These are phyloP conservation scores for Pseudococcus viburni DNA, from an alignment of 2,888 invertebrate species.

Conservation along the genomic window DNA sequence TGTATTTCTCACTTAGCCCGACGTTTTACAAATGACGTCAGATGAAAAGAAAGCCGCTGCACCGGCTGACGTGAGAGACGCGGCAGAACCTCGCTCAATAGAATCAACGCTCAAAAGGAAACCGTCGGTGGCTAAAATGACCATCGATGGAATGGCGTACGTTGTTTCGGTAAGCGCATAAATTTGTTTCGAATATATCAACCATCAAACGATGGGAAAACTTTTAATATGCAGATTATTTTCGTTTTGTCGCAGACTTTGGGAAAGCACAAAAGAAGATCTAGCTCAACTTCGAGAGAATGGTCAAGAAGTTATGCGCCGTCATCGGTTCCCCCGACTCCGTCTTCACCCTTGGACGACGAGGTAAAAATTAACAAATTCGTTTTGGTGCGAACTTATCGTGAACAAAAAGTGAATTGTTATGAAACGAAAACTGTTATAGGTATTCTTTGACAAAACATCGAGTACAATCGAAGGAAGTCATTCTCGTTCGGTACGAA, in stretches of 20 bases:
- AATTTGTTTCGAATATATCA: neutral
- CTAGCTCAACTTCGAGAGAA: slow-evolving; percentile 65
- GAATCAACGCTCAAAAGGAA: slow-evolving; percentile 75
- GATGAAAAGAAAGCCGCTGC: slow-evolving; percentile 67
- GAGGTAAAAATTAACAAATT: slow-evolving; percentile 68
- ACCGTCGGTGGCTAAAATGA: slow-evolving; percentile 87
- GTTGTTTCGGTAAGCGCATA: slow-evolving; percentile 80
- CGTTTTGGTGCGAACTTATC: neutral
- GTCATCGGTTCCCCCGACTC: slow-evolving; percentile 68
- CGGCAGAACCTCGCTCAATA: slow-evolving; percentile 70
- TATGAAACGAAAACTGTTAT: neutral
- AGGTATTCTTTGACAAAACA: slow-evolving; percentile 58
- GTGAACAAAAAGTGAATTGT: neutral
- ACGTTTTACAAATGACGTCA: slow-evolving; percentile 71
- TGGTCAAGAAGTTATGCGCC: slow-evolving; percentile 69
- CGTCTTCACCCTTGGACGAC: slow-evolving; percentile 68
- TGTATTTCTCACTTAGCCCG: slow-evolving; percentile 69
- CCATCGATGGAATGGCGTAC: slow-evolving; percentile 84
- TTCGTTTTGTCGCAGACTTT: slow-evolving; percentile 68
- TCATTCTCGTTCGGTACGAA: neutral
- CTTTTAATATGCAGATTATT: neutral
- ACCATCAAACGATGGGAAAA: neutral
- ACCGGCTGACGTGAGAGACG: slow-evolving; percentile 71
- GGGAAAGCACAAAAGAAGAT: slow-evolving; percentile 68
- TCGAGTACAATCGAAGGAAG: slow-evolving; percentile 2